Evolutionary conservation across 2,113 vertebrate species (phyloP), one percentile per base, ranked within the genome.

Genomic region (Elanus axillaris): DNA sequence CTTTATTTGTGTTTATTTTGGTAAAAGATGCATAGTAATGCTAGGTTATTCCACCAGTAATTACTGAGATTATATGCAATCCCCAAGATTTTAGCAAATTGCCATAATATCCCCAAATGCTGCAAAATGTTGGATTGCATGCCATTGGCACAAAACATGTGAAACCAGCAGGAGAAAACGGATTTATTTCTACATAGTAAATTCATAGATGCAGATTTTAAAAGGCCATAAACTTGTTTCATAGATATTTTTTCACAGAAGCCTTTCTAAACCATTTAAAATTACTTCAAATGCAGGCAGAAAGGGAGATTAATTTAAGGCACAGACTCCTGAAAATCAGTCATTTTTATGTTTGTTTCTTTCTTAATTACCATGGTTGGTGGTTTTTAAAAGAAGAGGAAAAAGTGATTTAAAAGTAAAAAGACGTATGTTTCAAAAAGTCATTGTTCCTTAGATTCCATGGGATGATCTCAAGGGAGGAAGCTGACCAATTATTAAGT

Each of bases 391-490:
- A 85, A 56, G 58, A 74, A 86, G 43, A 92, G 15, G 40, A 40
- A 81, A 75, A 82, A 10, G 16, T 64, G 36, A 69, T 89, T 86
- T 87, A 67, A 78, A 91, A 82, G 18, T 86, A 40, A 56, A 69
- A 78, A 88, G 50, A 12, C 13, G 0, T 50, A 27, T 50, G 14
- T 94, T 96, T 97, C 29, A 94, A 79, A 93, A 86, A 66, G 20
- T 20, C n/a, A 86, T 96, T 97, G 31, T 97, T 96, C 93, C 55
- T 69, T 92, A 99, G 99, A 97, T 99, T 99, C 97, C 99, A 99
- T n/a, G 99, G 99, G 84, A 99, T 99, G 99, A 99, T 99, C 98
- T 99, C 99, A 79, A 98, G 99, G 97, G 99, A 99, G 98, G 98
- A 99, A 79, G 98, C 99, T 21, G 99, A 99, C 98, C 99, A 99